Conservation (phyloP, 1,140 invertebrate genomes). For the Orius insidiosus region DNA sequence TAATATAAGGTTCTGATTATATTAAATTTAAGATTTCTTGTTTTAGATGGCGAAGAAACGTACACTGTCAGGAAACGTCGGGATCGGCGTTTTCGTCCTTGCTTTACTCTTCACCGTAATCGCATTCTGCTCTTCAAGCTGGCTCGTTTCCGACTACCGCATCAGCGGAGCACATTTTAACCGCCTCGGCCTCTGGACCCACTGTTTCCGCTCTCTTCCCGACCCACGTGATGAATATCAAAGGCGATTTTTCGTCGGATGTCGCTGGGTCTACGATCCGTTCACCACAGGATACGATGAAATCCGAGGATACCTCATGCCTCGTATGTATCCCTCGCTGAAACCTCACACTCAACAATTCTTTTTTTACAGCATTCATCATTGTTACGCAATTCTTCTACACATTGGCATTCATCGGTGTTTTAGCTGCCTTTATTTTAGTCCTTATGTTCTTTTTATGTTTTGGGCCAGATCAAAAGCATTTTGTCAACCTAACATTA, state of each 20-base stretch:
- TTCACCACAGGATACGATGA: slow-evolving; percentile 74
- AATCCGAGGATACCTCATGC: slow-evolving; percentile 60
- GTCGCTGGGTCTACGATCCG: slow-evolving; percentile 78
- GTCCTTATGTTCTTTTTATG: slow-evolving; percentile 64
- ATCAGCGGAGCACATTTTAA: slow-evolving; percentile 52
- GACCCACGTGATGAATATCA: slow-evolving; percentile 54
- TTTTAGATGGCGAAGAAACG: slow-evolving; percentile 36
- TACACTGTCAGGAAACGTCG: slow-evolving; percentile 58
- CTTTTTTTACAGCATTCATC: slow-evolving; percentile 68
- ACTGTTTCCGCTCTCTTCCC: slow-evolving; percentile 47
- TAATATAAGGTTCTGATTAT: too few species aligned
- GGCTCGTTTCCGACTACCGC: slow-evolving; percentile 66
- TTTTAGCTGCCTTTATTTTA: slow-evolving; percentile 48
- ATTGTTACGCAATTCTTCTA: slow-evolving; percentile 88
- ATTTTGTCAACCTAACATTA: slow-evolving; percentile 50
- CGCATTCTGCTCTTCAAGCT: slow-evolving; percentile 68
- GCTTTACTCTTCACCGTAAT: slow-evolving; percentile 57
- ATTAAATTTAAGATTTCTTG: too few species aligned
- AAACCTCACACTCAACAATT: slow-evolving; percentile 8
- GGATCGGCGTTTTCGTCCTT: slow-evolving; percentile 58
- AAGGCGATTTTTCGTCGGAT: slow-evolving; percentile 64
- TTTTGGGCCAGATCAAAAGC: slow-evolving; percentile 60
- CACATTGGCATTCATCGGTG: slow-evolving; percentile 56
- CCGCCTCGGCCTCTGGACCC: slow-evolving; percentile 25
- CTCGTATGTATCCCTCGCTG: slow-evolving; percentile 37